phyloP scores from a whole-genome alignment of 1,140 invertebrate genomes.

The Brachionus plicatilis region DNA sequence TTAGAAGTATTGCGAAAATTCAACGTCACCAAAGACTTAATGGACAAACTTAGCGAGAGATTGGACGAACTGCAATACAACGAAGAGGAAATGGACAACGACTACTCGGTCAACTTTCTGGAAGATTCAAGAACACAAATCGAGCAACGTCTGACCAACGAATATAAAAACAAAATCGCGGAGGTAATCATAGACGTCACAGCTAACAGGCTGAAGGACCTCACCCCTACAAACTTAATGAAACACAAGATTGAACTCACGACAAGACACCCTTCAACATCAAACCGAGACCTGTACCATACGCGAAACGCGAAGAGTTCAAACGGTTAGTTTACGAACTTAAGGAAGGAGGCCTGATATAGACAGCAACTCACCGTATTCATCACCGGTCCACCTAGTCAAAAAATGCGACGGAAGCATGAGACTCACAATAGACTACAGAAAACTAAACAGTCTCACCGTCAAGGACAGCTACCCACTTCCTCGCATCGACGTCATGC shows the following conservation, averaged over 20 bases:
- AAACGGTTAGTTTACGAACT: background rate
- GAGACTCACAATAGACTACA: background rate
- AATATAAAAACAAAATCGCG: background rate
- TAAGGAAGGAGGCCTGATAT: background rate
- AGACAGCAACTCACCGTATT: background rate
- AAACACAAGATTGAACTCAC: background rate
- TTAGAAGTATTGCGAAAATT: background rate
- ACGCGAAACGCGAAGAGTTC: background rate
- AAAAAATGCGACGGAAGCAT: constrained; percentile 1
- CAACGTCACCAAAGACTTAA: background rate
- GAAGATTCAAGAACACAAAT: background rate
- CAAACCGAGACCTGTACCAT: background rate
- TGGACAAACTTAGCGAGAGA: background rate
- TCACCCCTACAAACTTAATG: background rate
- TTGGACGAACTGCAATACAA: background rate
- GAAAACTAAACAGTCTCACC: background rate
- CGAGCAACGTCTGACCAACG: background rate
- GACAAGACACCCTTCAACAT: background rate
- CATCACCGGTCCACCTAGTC: background rate
- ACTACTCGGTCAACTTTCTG: background rate
- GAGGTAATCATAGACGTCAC: background rate
- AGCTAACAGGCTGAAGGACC: background rate
- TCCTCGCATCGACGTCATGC: constrained; percentile 19
- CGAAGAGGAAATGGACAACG: background rate
- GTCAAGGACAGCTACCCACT: background rate